A percentile compares a stretch with the other conserved stretches of the same genome.
phyloP scores from a whole-genome alignment of 2,797 vertebrate species.

The Gallirallus australis region DNA sequence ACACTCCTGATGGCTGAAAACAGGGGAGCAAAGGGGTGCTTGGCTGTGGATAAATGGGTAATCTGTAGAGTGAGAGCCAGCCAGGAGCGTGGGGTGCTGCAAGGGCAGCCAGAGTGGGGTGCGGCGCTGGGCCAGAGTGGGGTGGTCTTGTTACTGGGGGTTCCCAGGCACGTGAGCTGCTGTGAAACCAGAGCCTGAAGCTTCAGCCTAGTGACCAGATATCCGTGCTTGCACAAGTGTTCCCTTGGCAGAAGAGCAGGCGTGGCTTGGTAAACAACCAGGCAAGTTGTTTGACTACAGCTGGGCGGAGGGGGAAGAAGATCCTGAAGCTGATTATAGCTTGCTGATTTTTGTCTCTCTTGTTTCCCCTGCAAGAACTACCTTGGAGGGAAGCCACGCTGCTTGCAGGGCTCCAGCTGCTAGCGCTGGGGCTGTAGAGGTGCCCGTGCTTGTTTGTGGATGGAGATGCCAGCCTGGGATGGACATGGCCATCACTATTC shows the following conservation, averaged over 20 bases:
- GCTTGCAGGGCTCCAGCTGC: not conserved
- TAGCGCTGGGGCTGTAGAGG: not conserved
- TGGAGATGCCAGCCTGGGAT: accelerated
- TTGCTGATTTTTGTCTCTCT: not conserved
- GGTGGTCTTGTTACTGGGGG: accelerated
- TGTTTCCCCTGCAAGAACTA: not conserved
- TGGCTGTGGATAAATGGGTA: not conserved
- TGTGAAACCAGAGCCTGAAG: not conserved
- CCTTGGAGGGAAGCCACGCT: not conserved
- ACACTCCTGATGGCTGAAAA: not conserved
- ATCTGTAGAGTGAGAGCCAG: not conserved
- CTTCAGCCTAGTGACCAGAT: not conserved
- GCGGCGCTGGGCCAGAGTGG: accelerated
- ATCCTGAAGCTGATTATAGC: not conserved
- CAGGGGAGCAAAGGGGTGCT: not conserved
- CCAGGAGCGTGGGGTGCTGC: not conserved
- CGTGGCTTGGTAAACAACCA: not conserved
- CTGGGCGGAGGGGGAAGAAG: accelerated
- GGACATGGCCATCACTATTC: accelerated
- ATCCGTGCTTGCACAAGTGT: accelerated
- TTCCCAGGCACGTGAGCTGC: not conserved
- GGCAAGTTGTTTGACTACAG: not conserved
- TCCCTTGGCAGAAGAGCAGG: not conserved
- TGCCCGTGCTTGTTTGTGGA: accelerated
- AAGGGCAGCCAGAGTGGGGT: not conserved